Base-by-base conservation (phyloP, 1,140 invertebrate species). In the Polypedilum vanderplanki region DNA sequence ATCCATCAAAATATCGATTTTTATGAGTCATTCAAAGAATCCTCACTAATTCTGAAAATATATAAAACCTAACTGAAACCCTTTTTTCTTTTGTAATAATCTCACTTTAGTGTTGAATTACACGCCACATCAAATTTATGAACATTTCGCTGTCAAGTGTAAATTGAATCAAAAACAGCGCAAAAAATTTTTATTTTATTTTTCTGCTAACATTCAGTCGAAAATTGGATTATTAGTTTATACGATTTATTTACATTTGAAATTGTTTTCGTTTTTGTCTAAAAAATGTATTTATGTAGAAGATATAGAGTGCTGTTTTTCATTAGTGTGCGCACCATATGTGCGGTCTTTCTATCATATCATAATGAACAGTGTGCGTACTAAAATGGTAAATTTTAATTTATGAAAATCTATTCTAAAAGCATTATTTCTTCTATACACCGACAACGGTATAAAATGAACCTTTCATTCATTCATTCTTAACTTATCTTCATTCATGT, bases 341-440 rank as follows among this genome's bases (percentile, higher is more conserved):
- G 46, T 57, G 46, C 9, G 46, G 46, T 57, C 46, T 12, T n/a
- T 57, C 46, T n/a, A 57, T n/a, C n/a, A 33, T n/a, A 57, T n/a
- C n/a, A 33, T 33, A 33, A 33, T 33, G 24, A 33, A 33, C 24
- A 33, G 46, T 57, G 46, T 57, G 46, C n/a, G 46, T 57, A 57
- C 46, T 57, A 57, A n/a, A 57, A n/a, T 57, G 12, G 15, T 57
- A 57, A 57, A 57, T 57, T 70, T 70, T 70, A 70, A 70, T 70
- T 70, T 70, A 70, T 70, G 65, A 70, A 70, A 70, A 70, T 70
- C 65, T 70, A 70, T 70, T 70, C 65, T 9, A 20, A 57, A 57
- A 57, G n/a, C 46, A 33, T 33, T 57, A 57, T 12, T n/a, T 57
- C 12, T 57, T 57, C 12, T 15, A 57, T 12, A 57, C 41, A 57